Conservation (phyloP, 2,113 vertebrate species). For the Albula glossodonta region DNA sequence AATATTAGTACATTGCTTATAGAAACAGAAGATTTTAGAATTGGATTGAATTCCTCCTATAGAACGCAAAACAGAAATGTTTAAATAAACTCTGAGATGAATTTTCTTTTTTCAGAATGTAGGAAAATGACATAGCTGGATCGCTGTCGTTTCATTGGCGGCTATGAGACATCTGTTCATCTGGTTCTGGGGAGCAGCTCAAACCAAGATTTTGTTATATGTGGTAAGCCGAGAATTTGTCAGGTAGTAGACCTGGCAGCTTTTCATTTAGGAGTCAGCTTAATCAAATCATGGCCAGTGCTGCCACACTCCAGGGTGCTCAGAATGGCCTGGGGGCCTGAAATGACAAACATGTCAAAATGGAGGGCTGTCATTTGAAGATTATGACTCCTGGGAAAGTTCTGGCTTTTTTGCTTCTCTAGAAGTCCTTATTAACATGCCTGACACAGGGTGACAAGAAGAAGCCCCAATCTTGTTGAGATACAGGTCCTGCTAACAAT, state of each 20-base stretch:
- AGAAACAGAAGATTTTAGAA: background rate
- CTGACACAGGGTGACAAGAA: background rate
- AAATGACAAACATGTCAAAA: too few species aligned
- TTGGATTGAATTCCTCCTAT: background rate
- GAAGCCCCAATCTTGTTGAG: background rate
- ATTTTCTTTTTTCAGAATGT: background rate
- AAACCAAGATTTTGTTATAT: background rate
- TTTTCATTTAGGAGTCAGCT: background rate
- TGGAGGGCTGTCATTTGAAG: background rate
- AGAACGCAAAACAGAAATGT: background rate
- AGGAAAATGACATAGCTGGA: background rate
- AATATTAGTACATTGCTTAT: background rate
- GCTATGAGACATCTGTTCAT: background rate
- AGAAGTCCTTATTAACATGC: background rate
- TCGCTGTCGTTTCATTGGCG: too few species aligned
- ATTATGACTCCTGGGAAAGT: background rate
- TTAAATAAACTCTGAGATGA: background rate
- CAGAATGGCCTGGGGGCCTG: background rate
- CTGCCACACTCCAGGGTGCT: background rate
- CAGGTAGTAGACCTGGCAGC: background rate
- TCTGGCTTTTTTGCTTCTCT: background rate
- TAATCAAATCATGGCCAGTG: background rate
- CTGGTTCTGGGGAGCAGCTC: background rate
- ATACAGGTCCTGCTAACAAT: background rate
- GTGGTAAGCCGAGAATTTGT: background rate